Percentiles rank a stretch among this genome's conserved stretches.
phyloP scores from a whole-genome alignment of 2,113 vertebrate genomes.

The Tricholaema leucomelas region DNA sequence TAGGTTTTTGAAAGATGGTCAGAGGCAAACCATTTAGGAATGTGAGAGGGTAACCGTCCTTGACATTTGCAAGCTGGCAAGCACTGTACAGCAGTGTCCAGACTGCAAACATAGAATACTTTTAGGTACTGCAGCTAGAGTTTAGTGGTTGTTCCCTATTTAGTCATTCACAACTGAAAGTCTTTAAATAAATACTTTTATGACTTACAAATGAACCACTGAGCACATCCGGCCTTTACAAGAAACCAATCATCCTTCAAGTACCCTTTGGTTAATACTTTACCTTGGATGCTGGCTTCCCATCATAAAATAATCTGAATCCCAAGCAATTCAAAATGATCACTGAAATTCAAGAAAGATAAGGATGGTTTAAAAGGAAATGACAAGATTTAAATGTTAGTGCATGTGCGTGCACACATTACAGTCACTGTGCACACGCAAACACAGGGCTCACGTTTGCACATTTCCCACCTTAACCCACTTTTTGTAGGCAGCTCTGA shows the following conservation, averaged over 20 bases:
- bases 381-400: neutral
- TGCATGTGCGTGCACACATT: neutral
- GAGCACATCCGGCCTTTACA: neutral
- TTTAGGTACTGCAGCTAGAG: neutral
- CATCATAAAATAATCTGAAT: neutral
- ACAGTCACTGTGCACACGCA: neutral
- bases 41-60: conserved; percentile 31
- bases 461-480: neutral
- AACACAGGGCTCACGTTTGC: neutral
- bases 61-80: conserved; percentile 66
- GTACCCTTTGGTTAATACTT: neutral
- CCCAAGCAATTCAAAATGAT: neutral
- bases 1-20: conserved; percentile 27
- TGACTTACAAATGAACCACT: neutral
- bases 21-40: conserved; percentile 6
- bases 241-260: neutral
- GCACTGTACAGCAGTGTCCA: neutral
- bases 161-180: neutral
- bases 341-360: neutral
- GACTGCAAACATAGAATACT: conserved; percentile 7
- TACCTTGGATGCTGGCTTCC: neutral
- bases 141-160: conserved; percentile 13
- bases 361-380: neutral
- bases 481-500: neutral
- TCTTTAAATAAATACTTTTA: conserved; percentile 9